phyloP scores from a whole-genome alignment of 2,797 vertebrate species.

The Peromyscus melanophrys region DNA sequence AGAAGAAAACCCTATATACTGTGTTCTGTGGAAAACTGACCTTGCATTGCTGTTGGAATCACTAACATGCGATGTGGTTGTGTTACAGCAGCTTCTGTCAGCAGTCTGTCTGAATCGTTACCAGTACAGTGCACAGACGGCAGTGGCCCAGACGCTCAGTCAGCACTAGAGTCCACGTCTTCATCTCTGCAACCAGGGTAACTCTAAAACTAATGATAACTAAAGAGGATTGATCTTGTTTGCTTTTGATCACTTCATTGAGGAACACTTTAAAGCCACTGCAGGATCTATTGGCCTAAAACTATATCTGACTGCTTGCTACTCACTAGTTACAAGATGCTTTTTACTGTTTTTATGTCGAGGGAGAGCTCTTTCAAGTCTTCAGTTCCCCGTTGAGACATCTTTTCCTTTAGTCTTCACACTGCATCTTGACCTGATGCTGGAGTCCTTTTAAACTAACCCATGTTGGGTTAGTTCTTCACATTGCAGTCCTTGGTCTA shows the following conservation, averaged over 20 bases:
- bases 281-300: not conserved
- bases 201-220: not conserved
- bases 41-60: not conserved
- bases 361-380: not conserved
- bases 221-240: rapidly evolving
- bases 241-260: not conserved
- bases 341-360: not conserved
- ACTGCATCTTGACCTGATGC: not conserved
- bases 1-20: not conserved
- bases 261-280: not conserved
- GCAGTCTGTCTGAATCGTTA: slow-evolving; percentile 91
- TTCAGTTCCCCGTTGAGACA: not conserved
- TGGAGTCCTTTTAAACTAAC: not conserved
- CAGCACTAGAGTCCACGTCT: slow-evolving; percentile 87
- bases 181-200: slow-evolving; percentile 91
- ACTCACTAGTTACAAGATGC: not conserved
- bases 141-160: slow-evolving; percentile 86
- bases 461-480: not conserved
- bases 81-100: slow-evolving; percentile 90
- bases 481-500: not conserved
- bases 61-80: slow-evolving; percentile 53
- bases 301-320: not conserved
- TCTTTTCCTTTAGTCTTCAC: slow-evolving; percentile 11
- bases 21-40: not conserved
- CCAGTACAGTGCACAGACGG: slow-evolving; percentile 90